These are phyloP conservation scores for Sebastes glaucus DNA, from an alignment of 2,797 vertebrate species.

Conservation along the genomic window DNA sequence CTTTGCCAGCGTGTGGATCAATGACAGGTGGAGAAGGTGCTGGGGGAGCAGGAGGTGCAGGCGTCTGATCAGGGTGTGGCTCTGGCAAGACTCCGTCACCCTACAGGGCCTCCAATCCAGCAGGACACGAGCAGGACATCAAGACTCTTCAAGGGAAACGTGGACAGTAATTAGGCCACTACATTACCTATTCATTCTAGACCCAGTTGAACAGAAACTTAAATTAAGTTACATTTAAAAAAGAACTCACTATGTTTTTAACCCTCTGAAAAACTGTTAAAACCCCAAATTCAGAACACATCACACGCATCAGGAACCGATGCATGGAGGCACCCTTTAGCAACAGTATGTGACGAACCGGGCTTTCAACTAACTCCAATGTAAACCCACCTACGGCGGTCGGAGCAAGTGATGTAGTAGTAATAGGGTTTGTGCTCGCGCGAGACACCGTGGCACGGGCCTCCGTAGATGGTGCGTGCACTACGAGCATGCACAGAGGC, in stretches of 20 bases:
- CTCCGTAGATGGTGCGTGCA: too few relatives aligned
- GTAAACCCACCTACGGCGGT: too few relatives aligned
- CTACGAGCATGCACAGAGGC: too few relatives aligned
- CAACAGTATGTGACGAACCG: too few relatives aligned
- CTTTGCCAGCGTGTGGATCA: conserved; percentile 45
- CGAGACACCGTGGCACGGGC: too few relatives aligned
- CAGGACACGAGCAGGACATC: conserved; percentile 18
- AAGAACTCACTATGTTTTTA: not conserved
- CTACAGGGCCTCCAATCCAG: conserved; percentile 13
- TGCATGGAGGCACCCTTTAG: fast-evolving
- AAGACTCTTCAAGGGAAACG: not conserved
- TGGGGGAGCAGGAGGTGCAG: conserved; percentile 52
- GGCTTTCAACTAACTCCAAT: too few relatives aligned
- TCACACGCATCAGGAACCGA: too few relatives aligned
- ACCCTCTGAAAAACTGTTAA: not conserved
- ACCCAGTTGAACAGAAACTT: not conserved
- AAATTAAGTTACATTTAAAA: not conserved
- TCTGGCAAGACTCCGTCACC: conserved; percentile 33
- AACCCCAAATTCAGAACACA: not conserved
- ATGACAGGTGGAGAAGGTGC: conserved; percentile 65
- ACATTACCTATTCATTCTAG: not conserved
- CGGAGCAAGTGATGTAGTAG: too few relatives aligned
- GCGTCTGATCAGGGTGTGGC: conserved; percentile 56
- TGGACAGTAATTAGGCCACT: not conserved
- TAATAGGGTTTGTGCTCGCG: too few relatives aligned